Evolutionary conservation across 2,113 vertebrate species (phyloP).

Genomic region (Sardina pilchardus): DNA sequence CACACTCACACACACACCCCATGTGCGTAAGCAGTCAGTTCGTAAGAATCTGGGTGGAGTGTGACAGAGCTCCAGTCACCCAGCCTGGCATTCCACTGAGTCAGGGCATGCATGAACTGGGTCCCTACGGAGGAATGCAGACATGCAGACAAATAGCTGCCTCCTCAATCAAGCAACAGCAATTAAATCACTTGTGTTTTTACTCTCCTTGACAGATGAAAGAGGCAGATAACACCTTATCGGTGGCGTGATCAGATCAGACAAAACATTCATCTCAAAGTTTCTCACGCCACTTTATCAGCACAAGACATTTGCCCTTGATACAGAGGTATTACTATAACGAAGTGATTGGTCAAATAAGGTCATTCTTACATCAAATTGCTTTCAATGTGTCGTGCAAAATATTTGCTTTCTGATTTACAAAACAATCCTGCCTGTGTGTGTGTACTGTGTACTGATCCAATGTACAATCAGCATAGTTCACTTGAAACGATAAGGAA

Average conservation of each 20-base stretch:
- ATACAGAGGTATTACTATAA: neutral
- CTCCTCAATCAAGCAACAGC: conserved; percentile 65
- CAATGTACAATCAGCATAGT: too few species aligned
- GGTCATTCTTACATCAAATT: too few species aligned
- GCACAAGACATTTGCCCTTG: neutral
- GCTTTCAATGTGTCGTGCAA: too few species aligned
- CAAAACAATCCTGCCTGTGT: too few species aligned
- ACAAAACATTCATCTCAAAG: neutral
- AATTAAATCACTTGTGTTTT: conserved; percentile 61
- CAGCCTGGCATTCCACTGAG: conserved; percentile 33
- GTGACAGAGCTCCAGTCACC: neutral
- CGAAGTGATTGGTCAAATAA: too few species aligned
- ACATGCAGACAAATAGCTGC: conserved; percentile 63
- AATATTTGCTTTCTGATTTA: too few species aligned
- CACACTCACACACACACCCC: neutral
- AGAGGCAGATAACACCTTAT: conserved; percentile 46
- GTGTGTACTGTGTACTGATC: too few species aligned
- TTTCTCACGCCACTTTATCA: neutral
- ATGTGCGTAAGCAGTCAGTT: neutral
- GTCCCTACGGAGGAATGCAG: conserved; percentile 73
- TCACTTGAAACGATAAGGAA: too few species aligned
- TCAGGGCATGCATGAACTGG: conserved; percentile 57
- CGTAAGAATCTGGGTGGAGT: neutral
- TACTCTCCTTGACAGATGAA: conserved; percentile 38
- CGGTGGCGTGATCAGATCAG: neutral